Evolutionary conservation across 2,888 invertebrate genomes (phyloP), one percentile per base, ranked within the genome.

Genomic region (Bimastos eiseni): DNA sequence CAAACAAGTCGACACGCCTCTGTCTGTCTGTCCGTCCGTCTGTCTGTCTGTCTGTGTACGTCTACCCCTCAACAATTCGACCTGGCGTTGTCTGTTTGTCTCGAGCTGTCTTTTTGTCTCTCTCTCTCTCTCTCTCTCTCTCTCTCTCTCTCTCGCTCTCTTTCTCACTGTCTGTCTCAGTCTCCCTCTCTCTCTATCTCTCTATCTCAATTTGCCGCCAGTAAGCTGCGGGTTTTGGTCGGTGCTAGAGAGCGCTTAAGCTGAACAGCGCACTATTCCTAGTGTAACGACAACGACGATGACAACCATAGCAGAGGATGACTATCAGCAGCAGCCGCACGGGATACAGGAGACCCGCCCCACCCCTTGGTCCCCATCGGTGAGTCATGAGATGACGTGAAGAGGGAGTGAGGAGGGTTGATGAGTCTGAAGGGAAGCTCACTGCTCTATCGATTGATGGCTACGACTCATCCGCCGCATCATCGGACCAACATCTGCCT

Each of bases 71-170:
- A n/a, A n/a, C n/a, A n/a, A n/a, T n/a, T n/a, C n/a, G n/a, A n/a
- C n/a, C n/a, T n/a, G n/a, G n/a, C n/a, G n/a, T 13, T 21, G 49
- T 49, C 49, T 49, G 21, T 49, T 24, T 49, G 49, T 49, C 49
- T 49, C n/a, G n/a, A 44, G 90, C 83, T 91, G 86, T 88, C 83
- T 91, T 86, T 91, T 41, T 91, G 89, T 91, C 41, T 91, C 86
- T 91, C 41, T 91, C 2, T 21, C 34, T 91, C 49, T 91, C 83
- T 91, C 86, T 90, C 83, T 91, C 83, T 90, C 83, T 91, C 44
- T 91, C 34, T 91, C 86, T 91, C 44, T 91, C 44, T 91, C 34
- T 84, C 44, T 84, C 36, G 38, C 38, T 90, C 86, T 88, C 30
- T 90, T 41, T 90, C 83, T 90, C 38, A 86, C 36, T 84, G 8